Conservation (phyloP, 2,113 vertebrate species). For the Pterophyllum scalare region DNA sequence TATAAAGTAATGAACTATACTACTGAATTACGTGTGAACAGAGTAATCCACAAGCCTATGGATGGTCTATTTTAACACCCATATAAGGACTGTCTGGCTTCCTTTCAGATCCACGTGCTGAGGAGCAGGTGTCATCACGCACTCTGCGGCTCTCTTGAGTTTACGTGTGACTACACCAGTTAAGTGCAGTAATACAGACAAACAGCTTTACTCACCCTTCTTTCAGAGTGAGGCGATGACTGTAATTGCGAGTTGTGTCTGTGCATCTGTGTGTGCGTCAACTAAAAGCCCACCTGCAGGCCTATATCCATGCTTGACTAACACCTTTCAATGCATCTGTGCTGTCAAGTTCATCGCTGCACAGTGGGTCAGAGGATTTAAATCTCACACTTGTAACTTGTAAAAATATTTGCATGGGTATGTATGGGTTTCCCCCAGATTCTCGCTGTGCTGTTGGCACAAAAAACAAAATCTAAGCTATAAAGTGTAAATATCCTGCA, state of each 20-base stretch:
- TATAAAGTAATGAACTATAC: too few relatives aligned
- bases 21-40: not conserved
- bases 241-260: conserved; percentile 43
- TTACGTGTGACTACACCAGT: conserved; percentile 42
- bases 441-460: not conserved
- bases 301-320: conserved; percentile 40
- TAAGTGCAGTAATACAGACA: conserved; percentile 46
- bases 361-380: not conserved
- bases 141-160: conserved; percentile 3
- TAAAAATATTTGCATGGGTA: not conserved
- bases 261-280: conserved; percentile 51
- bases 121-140: conserved; percentile 29
- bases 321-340: conserved; percentile 22
- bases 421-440: not conserved
- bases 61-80: conserved; percentile 10
- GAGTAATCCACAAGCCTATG: not conserved
- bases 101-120: not conserved
- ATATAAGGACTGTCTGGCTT: conserved; percentile 13
- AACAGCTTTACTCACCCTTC: conserved; percentile 63
- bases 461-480: not conserved
- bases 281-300: conserved; percentile 54
- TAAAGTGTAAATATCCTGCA: not conserved
- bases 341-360: conserved; percentile 14
- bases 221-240: conserved; percentile 41
- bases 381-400: not conserved